phyloP scores from a whole-genome alignment of 2,888 invertebrate species.

The Chymomyza amoena region DNA sequence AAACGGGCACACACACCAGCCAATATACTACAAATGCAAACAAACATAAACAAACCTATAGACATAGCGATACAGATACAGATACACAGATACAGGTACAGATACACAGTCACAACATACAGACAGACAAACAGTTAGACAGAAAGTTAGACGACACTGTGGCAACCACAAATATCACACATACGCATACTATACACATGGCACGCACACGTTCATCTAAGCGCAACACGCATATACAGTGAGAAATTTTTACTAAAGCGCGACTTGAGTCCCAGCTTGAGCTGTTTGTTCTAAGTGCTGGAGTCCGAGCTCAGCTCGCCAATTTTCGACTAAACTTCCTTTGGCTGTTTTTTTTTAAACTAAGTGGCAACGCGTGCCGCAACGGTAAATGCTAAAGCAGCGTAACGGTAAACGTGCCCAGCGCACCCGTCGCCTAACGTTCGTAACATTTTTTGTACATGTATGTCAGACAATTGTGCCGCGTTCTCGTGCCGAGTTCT shows the following conservation, averaged over 20 bases:
- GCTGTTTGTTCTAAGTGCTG: background rate
- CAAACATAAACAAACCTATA: slow-evolving; percentile 4
- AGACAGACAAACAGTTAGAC: background rate
- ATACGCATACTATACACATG: background rate
- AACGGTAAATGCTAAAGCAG: slow-evolving; percentile 32
- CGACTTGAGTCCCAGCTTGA: slow-evolving; percentile 26
- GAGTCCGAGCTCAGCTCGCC: slow-evolving; percentile 9
- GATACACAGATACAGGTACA: slow-evolving; percentile 2
- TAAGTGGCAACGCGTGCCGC: slow-evolving; percentile 6
- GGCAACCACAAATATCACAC: background rate
- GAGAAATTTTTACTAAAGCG: background rate
- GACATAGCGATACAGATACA: background rate
- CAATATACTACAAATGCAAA: background rate
- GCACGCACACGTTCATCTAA: slow-evolving; percentile 18
- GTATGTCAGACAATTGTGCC: background rate
- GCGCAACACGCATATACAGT: background rate
- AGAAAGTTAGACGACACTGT: background rate
- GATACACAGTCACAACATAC: background rate
- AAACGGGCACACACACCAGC: slow-evolving; percentile 13
- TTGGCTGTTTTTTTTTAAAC: background rate
- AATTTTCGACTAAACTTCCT: background rate
- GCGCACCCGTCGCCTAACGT: slow-evolving; percentile 31
- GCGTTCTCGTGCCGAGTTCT: background rate
- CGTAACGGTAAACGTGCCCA: slow-evolving; percentile 16
- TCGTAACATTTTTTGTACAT: background rate